These are phyloP conservation scores for Drosophila paranaensis DNA, from an alignment of 2,888 invertebrate genomes.

Conservation along the genomic window DNA sequence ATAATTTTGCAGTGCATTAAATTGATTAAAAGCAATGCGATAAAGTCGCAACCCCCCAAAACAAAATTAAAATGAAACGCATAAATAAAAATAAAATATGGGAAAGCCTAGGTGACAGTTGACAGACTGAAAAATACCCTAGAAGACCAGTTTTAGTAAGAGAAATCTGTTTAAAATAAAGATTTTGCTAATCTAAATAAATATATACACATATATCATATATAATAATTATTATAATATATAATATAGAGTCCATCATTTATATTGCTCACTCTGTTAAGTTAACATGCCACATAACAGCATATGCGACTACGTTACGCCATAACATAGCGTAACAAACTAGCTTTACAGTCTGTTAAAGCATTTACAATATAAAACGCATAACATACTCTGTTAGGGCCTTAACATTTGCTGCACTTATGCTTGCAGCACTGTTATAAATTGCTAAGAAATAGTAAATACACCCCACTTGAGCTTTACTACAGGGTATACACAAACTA, in stretches of 20 bases:
- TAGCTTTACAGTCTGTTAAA: background rate
- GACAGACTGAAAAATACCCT: slow-evolving; percentile 16
- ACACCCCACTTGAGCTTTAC: background rate
- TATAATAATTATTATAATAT: no score
- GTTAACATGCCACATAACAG: background rate
- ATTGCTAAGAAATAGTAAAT: no score
- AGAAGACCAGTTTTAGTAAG: no score
- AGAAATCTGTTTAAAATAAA: background rate
- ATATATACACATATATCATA: no score
- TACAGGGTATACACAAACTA: slow-evolving; percentile 26
- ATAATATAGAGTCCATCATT: no score
- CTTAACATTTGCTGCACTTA: background rate
- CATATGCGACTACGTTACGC: background rate
- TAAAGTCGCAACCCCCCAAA: slow-evolving; percentile 75
- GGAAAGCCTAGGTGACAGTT: background rate
- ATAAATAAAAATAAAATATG: slow-evolving; percentile 11
- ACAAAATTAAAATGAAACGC: slow-evolving; percentile 17
- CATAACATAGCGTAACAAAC: background rate
- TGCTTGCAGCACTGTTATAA: no score
- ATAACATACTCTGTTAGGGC: background rate
- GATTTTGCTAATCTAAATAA: no score
- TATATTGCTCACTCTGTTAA: background rate
- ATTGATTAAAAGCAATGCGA: slow-evolving; percentile 72
- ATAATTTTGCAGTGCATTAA: slow-evolving; percentile 73
- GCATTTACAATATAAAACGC: no score